phyloP scores from a whole-genome alignment of 2,888 invertebrate genomes.

The Teleiodes luculella region DNA sequence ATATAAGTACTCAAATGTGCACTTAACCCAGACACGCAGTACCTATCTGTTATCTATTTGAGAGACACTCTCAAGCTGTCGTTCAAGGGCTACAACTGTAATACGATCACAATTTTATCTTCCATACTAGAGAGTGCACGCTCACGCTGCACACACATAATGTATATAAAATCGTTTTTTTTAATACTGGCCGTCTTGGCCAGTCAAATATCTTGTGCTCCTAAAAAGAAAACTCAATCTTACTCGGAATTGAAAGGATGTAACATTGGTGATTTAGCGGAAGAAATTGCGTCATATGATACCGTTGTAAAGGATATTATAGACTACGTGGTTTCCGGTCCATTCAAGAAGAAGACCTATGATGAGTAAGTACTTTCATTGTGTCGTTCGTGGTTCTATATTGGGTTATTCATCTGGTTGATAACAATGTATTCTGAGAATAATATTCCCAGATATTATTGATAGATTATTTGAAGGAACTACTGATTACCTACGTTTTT shows the following conservation, averaged over 20 bases:
- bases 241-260: conserved; percentile 30
- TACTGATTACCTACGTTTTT: too few relatives aligned
- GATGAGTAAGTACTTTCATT: conserved; percentile 60
- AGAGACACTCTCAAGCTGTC: too few relatives aligned
- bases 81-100: not conserved
- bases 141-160: not conserved
- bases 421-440: not conserved
- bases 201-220: conserved; percentile 26
- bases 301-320: conserved; percentile 72
- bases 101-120: conserved; percentile 12
- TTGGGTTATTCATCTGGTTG: not conserved
- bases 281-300: conserved; percentile 81
- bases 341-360: conserved; percentile 78
- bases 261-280: conserved; percentile 32
- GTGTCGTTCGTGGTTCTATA: not conserved
- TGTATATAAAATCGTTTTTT: conserved; percentile 10
- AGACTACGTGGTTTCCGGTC: conserved; percentile 65
- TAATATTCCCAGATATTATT: too few relatives aligned
- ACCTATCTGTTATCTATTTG: too few relatives aligned
- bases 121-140: not conserved
- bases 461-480: too few relatives aligned
- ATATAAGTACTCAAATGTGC: too few relatives aligned
- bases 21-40: too few relatives aligned
- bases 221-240: conserved; percentile 24
- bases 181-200: not conserved